Evolutionary conservation across 2,113 vertebrate species (phyloP), one percentile per base, ranked within the genome.

Genomic region (Cettia cetti): DNA sequence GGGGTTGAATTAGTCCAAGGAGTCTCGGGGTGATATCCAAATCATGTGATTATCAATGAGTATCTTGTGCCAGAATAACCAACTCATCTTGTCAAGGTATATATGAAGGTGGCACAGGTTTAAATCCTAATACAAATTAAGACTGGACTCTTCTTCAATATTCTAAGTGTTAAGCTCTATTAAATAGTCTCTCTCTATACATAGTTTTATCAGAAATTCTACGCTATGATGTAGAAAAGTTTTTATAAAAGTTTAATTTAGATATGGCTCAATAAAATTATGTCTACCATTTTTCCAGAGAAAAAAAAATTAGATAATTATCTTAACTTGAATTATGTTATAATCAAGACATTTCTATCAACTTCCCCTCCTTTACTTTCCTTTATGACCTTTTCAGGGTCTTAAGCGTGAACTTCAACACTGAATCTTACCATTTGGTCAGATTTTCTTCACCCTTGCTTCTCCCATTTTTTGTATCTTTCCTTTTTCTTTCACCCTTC

Each of bases 11-110:
- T 27, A 37, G 10, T 42, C 60, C 50, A 65, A 30, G 12, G 35
- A 85, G 19, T 65, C 9, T 56, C 19, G 40, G 65, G 50, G 24
- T 56, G 35, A 49, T 9, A 24, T 35, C 20, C 14, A 76, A 66
- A 33, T 11, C 4, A 1, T 30, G 10, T 9, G 10, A 57, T 33
- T 42, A 47, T 5, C 15, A 28, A 15, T 5, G 0, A 72, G 19
- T 68, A 30, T 23, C 16, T 19, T 37, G 4, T 24, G n/a, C 11
- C 33, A 69, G 8, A 87, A 77, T 64, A 80, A 59, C 10, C 8
- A 72, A 44, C n/a, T 59, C 7, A 8, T 49, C 44, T 74, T 74
- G 50, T 49, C 19, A 65, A 40, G 33, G 33, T 15, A 60, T 24
- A 37, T 0, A 0, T 54, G 74, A 82, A 82, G 13, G 13, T 77